phyloP scores from a whole-genome alignment of 2,888 invertebrate genomes.

The Nomada fucata region DNA sequence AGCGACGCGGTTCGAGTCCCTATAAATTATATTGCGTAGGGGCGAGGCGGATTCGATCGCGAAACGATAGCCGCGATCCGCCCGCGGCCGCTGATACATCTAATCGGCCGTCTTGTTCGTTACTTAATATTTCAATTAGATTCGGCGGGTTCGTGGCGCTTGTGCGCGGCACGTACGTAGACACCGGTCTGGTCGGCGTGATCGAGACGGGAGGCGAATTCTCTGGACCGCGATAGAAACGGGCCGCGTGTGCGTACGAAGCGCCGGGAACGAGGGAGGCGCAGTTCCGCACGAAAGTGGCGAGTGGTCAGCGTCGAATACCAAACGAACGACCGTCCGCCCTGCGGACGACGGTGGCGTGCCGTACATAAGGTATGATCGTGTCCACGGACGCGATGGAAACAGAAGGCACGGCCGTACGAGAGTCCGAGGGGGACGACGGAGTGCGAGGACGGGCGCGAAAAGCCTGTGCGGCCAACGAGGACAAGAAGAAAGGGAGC shows the following conservation, averaged over 20 bases:
- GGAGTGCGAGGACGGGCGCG: conserved; percentile 8
- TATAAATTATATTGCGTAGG: conserved; percentile 61
- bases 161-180: conserved; percentile 35
- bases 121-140: not conserved
- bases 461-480: conserved; percentile 43
- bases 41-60: conserved; percentile 45
- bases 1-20: conserved; percentile 61
- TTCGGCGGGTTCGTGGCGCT: not conserved
- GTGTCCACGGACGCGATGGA: conserved; percentile 59
- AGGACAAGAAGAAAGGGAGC: conserved; percentile 46
- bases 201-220: conserved; percentile 18
- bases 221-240: conserved; percentile 60
- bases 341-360: conserved; percentile 77
- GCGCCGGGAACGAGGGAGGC: conserved; percentile 40
- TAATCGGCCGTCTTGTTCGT: conserved; percentile 7
- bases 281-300: conserved; percentile 82
- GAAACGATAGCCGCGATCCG: conserved; percentile 45
- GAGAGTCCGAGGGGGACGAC: not conserved
- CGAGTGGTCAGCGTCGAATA: conserved; percentile 83
- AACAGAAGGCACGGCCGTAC: not conserved
- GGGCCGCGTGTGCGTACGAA: conserved; percentile 30
- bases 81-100: conserved; percentile 23
- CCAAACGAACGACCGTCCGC: conserved; percentile 79
- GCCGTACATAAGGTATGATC: conserved; percentile 83
- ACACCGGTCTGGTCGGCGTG: conserved; percentile 5